Evolutionary conservation across 1,140 invertebrate species (phyloP).

Genomic region (Oryctes rhinoceros): DNA sequence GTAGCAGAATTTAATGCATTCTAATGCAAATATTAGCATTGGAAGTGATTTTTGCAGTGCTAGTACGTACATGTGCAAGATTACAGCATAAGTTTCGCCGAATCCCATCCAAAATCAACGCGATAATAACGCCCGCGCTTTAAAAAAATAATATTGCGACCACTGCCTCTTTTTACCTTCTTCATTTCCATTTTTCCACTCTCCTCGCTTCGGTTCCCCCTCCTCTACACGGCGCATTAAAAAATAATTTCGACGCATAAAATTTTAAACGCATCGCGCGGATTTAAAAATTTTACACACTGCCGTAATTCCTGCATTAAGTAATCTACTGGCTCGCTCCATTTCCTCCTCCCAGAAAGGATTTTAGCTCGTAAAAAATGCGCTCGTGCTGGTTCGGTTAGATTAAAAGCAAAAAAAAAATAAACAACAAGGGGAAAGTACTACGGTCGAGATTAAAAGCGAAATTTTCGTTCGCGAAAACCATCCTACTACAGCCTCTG

Average conservation of each 20-base stretch:
- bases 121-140: too few species aligned
- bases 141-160: too few species aligned
- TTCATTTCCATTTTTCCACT: too few species aligned
- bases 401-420: not conserved
- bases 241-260: not conserved
- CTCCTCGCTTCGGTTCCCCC: too few species aligned
- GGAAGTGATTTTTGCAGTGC: too few species aligned
- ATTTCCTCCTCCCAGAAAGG: not conserved
- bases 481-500: not conserved
- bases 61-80: too few species aligned
- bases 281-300: conserved; percentile 6
- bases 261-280: not conserved
- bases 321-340: not conserved
- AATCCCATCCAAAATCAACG: too few species aligned
- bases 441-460: not conserved
- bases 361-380: too few species aligned
- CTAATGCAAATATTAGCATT: too few species aligned
- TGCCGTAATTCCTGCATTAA: not conserved
- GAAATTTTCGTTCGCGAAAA: not conserved
- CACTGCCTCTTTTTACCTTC: too few species aligned
- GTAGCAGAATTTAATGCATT: too few species aligned
- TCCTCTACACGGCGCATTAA: not conserved
- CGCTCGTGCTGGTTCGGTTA: not conserved
- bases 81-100: too few species aligned
- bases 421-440: not conserved